Conservation (phyloP, 2,888 invertebrate genomes). For the Noctua comes region DNA sequence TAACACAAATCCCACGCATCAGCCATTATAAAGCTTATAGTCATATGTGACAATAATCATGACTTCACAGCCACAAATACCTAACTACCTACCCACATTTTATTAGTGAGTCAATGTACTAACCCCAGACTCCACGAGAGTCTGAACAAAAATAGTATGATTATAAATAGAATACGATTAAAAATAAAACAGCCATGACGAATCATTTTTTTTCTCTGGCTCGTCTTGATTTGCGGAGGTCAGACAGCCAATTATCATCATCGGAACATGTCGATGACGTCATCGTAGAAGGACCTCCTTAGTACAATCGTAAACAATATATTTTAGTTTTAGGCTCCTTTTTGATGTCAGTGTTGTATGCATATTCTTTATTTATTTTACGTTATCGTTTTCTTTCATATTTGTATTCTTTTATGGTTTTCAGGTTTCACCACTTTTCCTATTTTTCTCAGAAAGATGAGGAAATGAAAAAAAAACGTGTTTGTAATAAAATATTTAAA, state of each 20-base stretch:
- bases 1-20: conserved; percentile 50
- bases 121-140: conserved; percentile 20
- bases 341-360: background rate
- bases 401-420: background rate
- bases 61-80: conserved; percentile 35
- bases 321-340: background rate
- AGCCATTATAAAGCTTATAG: conserved; percentile 31
- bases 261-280: conserved; percentile 17
- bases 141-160: conserved; percentile 36
- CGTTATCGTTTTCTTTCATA: background rate
- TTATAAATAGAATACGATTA: conserved; percentile 47
- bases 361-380: background rate
- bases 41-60: conserved; percentile 48
- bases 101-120: conserved; percentile 49
- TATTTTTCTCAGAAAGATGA: background rate
- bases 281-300: conserved; percentile 19
- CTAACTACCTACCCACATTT: conserved; percentile 36
- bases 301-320: background rate
- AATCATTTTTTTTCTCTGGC: conserved; percentile 21
- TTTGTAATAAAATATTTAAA: background rate
- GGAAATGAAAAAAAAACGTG: background rate
- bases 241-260: conserved; percentile 52
- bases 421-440: background rate
- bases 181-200: conserved; percentile 49
- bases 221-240: conserved; percentile 47